Evolutionary conservation across 2,888 invertebrate genomes (phyloP), one percentile per base, ranked within the genome.

Genomic region (Xanthorhoe designata): DNA sequence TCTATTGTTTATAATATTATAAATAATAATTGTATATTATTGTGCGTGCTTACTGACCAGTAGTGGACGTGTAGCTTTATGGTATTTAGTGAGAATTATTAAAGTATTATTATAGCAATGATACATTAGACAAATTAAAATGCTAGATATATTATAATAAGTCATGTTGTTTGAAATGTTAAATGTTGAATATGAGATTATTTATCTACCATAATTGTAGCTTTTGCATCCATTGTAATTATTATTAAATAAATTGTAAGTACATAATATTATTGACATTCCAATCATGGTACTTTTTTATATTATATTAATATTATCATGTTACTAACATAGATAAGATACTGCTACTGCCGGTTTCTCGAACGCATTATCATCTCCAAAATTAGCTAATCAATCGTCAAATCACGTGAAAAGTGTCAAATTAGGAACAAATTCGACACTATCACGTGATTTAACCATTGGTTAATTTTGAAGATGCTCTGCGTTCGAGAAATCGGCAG

Each of bases 191-290:
- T 32, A 61, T 66, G 70, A 72, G 63, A 74, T 69, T 64, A 69
- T 71, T 64, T 60, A 71, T 66, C 24, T 58, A 68, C 35, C 35
- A 66, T 51, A 51, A 64, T 53, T 61, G 73, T 74, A 74, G 74
- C 70, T 74, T 74, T 74, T 74, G 68, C 74, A 74, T 71, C 58
- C 66, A 69, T 58, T 64, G 60, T 62, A n/a, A 54, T 61, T 54
- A 24, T 63, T 45, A 62, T 54, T 32, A 57, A 54, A 45, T 51
- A 18, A 42, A 38, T 52, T 15, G 32, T 61, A 61, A 54, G 61
- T 0, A 50, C 4, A 55, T 18, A n/a, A n/a, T n/a, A n/a, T 47
- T 47, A 47, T 17, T 42, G 13, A 42, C 32, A 57, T 49, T 57
- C 9, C 15, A 45, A 45, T 49, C 9, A 47, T 47, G 17, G 17